phyloP scores from a whole-genome alignment of 64 coral and sea anemone species.

The Catalaphyllia jardinei region DNA sequence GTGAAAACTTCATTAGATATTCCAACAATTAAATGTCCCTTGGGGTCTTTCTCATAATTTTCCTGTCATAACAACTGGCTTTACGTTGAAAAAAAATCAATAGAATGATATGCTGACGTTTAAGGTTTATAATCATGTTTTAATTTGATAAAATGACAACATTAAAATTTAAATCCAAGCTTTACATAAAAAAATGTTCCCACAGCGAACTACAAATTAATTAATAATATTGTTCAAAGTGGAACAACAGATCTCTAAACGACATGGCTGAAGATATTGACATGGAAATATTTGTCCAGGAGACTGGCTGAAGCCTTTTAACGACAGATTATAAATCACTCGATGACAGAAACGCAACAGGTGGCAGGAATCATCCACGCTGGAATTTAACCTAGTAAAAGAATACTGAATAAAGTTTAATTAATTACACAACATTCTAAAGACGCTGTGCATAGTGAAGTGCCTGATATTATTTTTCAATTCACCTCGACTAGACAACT shows the following conservation, averaged over 20 bases:
- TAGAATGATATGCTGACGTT: too few species aligned
- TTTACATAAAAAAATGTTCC: neutral
- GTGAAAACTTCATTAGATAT: too few species aligned
- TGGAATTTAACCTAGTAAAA: neutral
- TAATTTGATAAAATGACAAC: neutral
- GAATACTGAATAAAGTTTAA: neutral
- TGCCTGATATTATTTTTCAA: neutral
- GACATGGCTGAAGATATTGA: neutral
- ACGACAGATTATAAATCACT: neutral
- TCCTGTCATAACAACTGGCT: too few species aligned
- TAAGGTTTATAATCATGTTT: too few species aligned
- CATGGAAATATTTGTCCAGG: neutral
- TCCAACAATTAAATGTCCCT: too few species aligned
- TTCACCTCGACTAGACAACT: slow-evolving; percentile 3
- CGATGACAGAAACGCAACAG: neutral
- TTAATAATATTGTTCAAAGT: neutral
- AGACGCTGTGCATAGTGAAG: neutral
- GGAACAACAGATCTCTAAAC: neutral
- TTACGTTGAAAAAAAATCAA: too few species aligned
- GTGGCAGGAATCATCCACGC: neutral
- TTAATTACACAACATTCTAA: neutral
- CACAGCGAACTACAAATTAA: neutral
- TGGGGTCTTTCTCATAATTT: too few species aligned
- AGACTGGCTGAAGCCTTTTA: neutral
- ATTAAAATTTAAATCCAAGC: too few species aligned